phyloP scores from a whole-genome alignment of 2,888 invertebrate genomes.

The Graphium colonna region DNA sequence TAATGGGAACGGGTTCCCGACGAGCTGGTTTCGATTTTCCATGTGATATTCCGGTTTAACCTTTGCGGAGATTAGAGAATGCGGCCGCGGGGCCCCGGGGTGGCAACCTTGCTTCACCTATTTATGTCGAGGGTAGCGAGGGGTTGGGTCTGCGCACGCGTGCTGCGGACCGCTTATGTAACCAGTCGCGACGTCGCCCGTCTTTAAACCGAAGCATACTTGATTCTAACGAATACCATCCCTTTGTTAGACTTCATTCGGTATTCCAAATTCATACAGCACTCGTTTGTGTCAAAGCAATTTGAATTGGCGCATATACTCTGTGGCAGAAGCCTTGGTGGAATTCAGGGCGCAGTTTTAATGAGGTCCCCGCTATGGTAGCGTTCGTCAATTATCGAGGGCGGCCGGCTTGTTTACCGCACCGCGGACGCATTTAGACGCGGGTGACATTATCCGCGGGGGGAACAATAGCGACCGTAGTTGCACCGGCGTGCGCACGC shows the following conservation, averaged over 20 bases:
- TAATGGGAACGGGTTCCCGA: slow-evolving; percentile 43
- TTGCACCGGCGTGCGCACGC: slow-evolving; percentile 30
- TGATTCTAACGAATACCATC: slow-evolving; percentile 51
- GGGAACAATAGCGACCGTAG: slow-evolving; percentile 34
- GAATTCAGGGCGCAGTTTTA: slow-evolving; percentile 71
- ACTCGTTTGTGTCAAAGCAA: slow-evolving; percentile 8
- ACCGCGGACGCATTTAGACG: slow-evolving; percentile 72
- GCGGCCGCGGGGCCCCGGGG: slow-evolving; percentile 70
- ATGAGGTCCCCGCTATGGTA: slow-evolving; percentile 73
- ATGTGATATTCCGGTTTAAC: slow-evolving; percentile 73
- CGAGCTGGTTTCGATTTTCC: slow-evolving; percentile 62
- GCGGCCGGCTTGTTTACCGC: slow-evolving; percentile 71
- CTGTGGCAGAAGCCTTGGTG: slow-evolving; percentile 64
- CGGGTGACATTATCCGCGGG: slow-evolving; percentile 61
- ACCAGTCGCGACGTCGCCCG: slow-evolving; percentile 47
- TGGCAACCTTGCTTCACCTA: slow-evolving; percentile 79
- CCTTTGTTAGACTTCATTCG: slow-evolving; percentile 27
- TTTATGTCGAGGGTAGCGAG: slow-evolving; percentile 73
- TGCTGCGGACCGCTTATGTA: slow-evolving; percentile 67
- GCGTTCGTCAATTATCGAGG: slow-evolving; percentile 77
- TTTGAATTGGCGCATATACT: slow-evolving; percentile 26
- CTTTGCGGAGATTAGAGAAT: slow-evolving; percentile 75
- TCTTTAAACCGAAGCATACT: too few species aligned
- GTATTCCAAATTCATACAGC: too few species aligned
- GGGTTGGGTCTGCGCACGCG: slow-evolving; percentile 65